A percentile compares a stretch with the other conserved stretches of the same genome.
phyloP scores from a whole-genome alignment of 2,113 vertebrate genomes.

The Rissa tridactyla region DNA sequence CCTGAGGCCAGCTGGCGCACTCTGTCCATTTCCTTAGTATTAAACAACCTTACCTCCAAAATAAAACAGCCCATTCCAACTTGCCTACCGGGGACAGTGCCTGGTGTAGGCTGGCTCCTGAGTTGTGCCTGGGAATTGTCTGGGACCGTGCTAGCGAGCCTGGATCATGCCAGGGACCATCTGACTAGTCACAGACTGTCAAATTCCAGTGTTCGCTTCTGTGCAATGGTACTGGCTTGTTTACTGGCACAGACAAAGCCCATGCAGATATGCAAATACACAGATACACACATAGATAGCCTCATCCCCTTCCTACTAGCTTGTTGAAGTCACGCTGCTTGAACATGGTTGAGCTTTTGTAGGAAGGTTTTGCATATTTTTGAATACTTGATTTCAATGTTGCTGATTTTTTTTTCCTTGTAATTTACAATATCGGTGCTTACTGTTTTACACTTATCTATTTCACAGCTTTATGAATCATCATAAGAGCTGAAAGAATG shows the following conservation, averaged over 20 bases:
- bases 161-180: neutral
- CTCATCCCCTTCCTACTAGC: neutral
- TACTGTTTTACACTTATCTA: neutral
- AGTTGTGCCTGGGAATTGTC: neutral
- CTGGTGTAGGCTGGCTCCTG: neutral
- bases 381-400: neutral
- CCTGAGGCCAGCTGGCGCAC: constrained; percentile 7
- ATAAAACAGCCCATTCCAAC: neutral
- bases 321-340: neutral
- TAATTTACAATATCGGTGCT: neutral
- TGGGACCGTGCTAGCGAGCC: neutral
- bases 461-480: neutral
- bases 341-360: neutral
- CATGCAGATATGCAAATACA: neutral
- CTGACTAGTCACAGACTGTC: neutral
- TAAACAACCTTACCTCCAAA: neutral
- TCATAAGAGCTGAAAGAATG: neutral
- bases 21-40: neutral
- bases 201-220: neutral
- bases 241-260: neutral
- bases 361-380: neutral
- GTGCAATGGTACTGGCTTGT: neutral
- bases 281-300: neutral
- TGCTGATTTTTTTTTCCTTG: neutral
- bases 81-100: neutral